Percentiles rank a stretch among this genome's conserved stretches.
These are phyloP conservation scores for Cirrhinus mrigala DNA, from an alignment of 2,797 vertebrate genomes.

Conservation along the genomic window DNA sequence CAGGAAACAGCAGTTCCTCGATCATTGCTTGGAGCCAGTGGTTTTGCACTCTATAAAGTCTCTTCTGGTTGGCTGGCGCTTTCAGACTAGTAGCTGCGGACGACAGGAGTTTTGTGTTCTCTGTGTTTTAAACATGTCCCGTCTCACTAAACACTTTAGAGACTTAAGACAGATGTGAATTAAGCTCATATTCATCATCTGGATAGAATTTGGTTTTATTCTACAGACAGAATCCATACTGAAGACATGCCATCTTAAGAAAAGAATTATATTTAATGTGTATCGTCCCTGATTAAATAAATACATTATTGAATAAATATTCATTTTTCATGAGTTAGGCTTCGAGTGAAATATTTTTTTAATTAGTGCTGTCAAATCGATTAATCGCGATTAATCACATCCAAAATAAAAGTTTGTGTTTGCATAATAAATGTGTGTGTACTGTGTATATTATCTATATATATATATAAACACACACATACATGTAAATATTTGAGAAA, in stretches of 20 bases:
- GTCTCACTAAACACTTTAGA: background rate
- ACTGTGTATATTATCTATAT: too few species aligned
- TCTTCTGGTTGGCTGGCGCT: constrained; percentile 72
- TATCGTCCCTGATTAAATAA: too few species aligned
- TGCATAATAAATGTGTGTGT: too few species aligned
- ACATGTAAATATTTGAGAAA: too few species aligned
- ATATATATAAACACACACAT: too few species aligned
- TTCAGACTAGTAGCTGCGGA: constrained; percentile 68
- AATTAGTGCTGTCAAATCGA: too few species aligned
- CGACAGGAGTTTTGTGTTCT: background rate
- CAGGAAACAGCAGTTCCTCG: constrained; percentile 66
- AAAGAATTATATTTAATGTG: background rate
- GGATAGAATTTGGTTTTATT: background rate
- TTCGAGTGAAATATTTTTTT: too few species aligned
- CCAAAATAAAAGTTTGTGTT: too few species aligned
- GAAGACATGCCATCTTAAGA: background rate
- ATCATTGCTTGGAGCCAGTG: constrained; percentile 69
- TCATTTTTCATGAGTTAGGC: too few species aligned
- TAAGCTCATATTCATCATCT: background rate
- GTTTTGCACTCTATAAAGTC: constrained; percentile 78
- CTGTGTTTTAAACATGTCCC: background rate
- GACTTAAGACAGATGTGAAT: background rate
- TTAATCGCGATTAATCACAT: too few species aligned
- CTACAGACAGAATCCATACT: background rate
- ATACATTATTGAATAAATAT: too few species aligned